Conservation (phyloP, 2,113 vertebrate species). For the Mesoclemmys tuberculata region DNA sequence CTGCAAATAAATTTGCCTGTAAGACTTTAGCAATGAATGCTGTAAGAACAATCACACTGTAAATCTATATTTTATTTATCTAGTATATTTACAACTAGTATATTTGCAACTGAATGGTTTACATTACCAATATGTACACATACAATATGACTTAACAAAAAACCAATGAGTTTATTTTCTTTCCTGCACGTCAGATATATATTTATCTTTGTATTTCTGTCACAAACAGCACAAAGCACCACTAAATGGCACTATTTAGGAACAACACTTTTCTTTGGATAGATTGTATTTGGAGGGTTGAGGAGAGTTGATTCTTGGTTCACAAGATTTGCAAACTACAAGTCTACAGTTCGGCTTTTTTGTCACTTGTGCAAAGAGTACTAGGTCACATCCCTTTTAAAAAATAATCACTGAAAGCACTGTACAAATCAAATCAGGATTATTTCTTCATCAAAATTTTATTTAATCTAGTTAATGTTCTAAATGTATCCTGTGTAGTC, state of each 20-base stretch:
- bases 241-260: neutral
- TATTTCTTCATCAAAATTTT: neutral
- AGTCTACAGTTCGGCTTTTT: neutral
- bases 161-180: neutral
- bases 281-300: neutral
- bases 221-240: neutral
- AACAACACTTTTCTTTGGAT: neutral
- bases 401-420: neutral
- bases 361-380: neutral
- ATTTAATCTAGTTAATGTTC: neutral
- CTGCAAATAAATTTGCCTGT: conserved; percentile 6
- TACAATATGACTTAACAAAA: neutral
- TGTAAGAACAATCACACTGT: conserved; percentile 9
- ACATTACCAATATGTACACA: neutral
- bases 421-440: neutral
- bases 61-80: conserved; percentile 60
- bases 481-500: neutral
- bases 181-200: neutral
- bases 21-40: conserved; percentile 14
- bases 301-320: neutral
- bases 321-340: neutral
- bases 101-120: neutral
- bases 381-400: neutral
- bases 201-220: neutral
- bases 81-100: conserved; percentile 43